Base-by-base conservation (phyloP, 2,113 vertebrate genomes). In the Megalops atlanticus region DNA sequence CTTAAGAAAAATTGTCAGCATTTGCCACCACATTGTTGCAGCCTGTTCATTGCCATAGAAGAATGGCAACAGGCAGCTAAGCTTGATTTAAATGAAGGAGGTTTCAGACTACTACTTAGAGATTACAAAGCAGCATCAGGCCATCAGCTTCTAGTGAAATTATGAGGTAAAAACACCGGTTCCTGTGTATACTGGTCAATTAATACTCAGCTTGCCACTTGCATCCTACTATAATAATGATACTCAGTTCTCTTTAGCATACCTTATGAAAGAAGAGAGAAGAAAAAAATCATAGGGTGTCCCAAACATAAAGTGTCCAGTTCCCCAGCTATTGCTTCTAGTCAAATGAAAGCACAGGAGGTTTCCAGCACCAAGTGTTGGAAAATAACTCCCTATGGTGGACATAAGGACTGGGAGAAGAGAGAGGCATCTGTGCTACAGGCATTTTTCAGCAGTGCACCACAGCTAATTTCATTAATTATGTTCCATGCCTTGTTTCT, bases 401-500 rank as follows among this genome's bases (percentile, higher is more conserved):
- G 91, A 85, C 83, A 68, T 88, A 85, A 86, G 39, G 74, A n/a
- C 80, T 86, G 81, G 89, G 69, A 87, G 86, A 88, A 76, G 84
- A 81, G 88, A 89, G 82, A 85, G 76, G 82, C 78, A 82, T 86
- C 87, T 89, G 89, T 88, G 87, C 83, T 52, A 83, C 83, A 87
- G 87, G 80, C 80, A 85, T 81, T 88, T n/a, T 87, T 84, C 86
- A 87, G 81, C 82, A 74, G 80, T 89, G 89, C 84, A 86, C 81
- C 88, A 85, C 81, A 90, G 86, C 86, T 88, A 89, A 85, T 92
- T 92, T 89, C 87, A 91, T 87, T 94, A 91, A 92, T 86, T 86
- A 86, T 15, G 80, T 94, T 93, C 91, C 85, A 88, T 0, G 76
- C 86, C 91, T 95, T 88, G 89, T 93, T 93, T 92, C 89, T 89